Percentiles rank a stretch among this genome's conserved stretches.
Conservation (phyloP, 2,888 invertebrate species). For the Pterostichus niger region DNA sequence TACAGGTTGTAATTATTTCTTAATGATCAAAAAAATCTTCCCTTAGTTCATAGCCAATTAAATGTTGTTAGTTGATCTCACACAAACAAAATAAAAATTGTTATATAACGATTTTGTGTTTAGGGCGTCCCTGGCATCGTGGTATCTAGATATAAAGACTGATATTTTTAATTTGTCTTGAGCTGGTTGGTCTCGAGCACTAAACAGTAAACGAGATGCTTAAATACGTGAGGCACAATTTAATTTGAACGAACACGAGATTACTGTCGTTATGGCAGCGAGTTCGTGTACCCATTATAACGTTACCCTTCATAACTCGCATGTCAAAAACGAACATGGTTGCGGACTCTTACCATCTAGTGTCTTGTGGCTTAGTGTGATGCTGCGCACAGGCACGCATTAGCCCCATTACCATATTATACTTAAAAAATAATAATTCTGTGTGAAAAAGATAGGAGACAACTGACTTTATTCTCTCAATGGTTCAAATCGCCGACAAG, state of each 20-base stretch:
- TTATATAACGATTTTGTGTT: too few species aligned
- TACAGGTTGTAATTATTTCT: too few species aligned
- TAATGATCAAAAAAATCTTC: too few species aligned
- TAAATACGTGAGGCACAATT: conserved; percentile 66
- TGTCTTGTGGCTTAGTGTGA: too few species aligned
- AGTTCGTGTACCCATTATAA: conserved; percentile 67
- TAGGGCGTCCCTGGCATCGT: too few species aligned
- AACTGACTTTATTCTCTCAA: background rate
- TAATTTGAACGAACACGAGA: conserved; percentile 66
- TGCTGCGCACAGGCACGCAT: conserved; percentile 1
- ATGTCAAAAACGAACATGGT: conserved; percentile 60
- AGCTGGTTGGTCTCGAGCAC: background rate
- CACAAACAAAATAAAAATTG: background rate
- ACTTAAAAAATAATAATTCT: background rate
- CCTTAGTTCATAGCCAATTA: too few species aligned
- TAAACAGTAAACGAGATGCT: conserved; percentile 57
- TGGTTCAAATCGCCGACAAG: too few species aligned
- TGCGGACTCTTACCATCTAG: too few species aligned
- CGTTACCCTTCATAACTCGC: conserved; percentile 67
- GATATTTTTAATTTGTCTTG: background rate
- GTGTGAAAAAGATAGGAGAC: too few species aligned
- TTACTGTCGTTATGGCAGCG: conserved; percentile 60
- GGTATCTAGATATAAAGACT: background rate
- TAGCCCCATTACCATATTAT: background rate
- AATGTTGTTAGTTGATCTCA: too few species aligned